Evolutionary conservation across 2,888 invertebrate species (phyloP), one percentile per base, ranked within the genome.

Genomic region (Urechis unicinctus): DNA sequence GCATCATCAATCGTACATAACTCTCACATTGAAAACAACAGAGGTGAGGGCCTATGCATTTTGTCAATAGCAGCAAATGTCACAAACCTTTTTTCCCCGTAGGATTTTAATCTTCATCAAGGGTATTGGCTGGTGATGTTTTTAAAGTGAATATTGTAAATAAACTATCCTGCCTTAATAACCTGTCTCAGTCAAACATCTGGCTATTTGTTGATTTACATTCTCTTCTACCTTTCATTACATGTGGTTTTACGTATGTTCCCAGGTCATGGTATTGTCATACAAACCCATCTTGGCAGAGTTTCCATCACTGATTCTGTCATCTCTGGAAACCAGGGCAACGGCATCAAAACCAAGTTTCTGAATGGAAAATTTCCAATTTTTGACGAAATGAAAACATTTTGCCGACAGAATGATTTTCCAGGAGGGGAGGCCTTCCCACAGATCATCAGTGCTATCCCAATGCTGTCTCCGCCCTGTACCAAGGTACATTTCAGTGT

Each of bases 1-100:
- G 88, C 89, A 26, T 90, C 91, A 6, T 84, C 93, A 66, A 78
- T 83, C 49, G 85, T 96, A 62, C 85, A 85, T 63, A 88, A 92
- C 74, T 88, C 89, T 58, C 87, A 87, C 2, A 83, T 97, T 57
- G 83, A 87, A 67, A 85, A 87, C 74, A 95, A 94, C 81, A 81
- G 82, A 78, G 86, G 85, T 82, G 77, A 17, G 56, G 46, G 5
- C n/a, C n/a, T n/a, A n/a, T n/a, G n/a, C n/a, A n/a, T n/a, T n/a
- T n/a, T n/a, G n/a, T n/a, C n/a, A n/a, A n/a, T n/a, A n/a, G n/a
- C n/a, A n/a, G n/a, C n/a, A n/a, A n/a, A n/a, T n/a, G n/a, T n/a
- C n/a, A n/a, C n/a, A n/a, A n/a, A n/a, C n/a, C n/a, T n/a, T n/a
- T n/a, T n/a, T n/a, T n/a, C n/a, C n/a, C n/a, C n/a, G n/a, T n/a